Evolutionary conservation across 2,797 vertebrate genomes (phyloP), one percentile per base, ranked within the genome.

Genomic region (Atherinosoma microstoma): DNA sequence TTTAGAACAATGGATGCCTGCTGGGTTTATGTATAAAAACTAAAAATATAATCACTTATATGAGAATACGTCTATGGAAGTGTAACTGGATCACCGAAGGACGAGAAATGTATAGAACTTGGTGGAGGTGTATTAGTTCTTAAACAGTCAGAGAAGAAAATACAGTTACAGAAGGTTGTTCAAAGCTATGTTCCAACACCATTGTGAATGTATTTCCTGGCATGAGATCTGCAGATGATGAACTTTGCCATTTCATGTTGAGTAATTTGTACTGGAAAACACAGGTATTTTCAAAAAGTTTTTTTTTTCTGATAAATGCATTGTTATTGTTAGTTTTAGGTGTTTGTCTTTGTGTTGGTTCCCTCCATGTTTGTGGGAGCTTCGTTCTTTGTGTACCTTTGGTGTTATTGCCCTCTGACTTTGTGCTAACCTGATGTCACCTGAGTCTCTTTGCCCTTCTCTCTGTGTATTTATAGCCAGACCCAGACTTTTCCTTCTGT

Each of bases 1-100:
- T 20, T 54, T 20, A 30, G 40, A 76, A 45, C 71, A 60, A 11
- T 2, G 0, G 34, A 32, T 3, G 13, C 18, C 45, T 58, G 27
- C 58, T 65, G 51, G 29, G 29, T 34, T 18, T 64, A 29, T 29
- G 20, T 18, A 32, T 54, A 8, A 74, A 62, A 64, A 63, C 32
- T 36, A 70, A 47, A 38, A n/a, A 13, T 20, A 29, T 53, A 27
- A 34, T 20, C 10, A 13, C 3, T 53, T 58, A 18, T 12, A 51
- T 32, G 32, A 59, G 42, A 57, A 67, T 42, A 42, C 57, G 18
- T 32, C 22, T 5, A 42, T 27, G 29, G 4, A n/a, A 29, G 13
- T 42, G 32, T 35, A 29, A 22, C 42, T 30, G 29, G 9, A 6
- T 32, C 34, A 29, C 15, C 22, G 53, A 56, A 63, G 6, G 2